phyloP scores from a whole-genome alignment of 2,797 vertebrate genomes.

The Anabas testudineus region DNA sequence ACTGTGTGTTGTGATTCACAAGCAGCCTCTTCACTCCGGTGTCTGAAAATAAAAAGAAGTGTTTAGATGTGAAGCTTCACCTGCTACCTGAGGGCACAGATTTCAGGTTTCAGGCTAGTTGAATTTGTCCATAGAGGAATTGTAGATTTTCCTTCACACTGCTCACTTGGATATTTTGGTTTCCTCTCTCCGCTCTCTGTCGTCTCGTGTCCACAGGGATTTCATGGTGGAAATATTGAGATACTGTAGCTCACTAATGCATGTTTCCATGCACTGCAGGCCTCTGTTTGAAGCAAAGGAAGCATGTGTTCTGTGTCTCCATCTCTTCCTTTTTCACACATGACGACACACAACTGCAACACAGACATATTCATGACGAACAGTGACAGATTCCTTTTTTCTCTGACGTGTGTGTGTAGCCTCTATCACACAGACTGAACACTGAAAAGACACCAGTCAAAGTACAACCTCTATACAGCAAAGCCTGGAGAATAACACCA shows the following conservation, averaged over 20 bases:
- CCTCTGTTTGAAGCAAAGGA: no score
- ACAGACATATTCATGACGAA: no score
- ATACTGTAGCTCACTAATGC: slow-evolving; percentile 19
- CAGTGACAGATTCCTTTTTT: no score
- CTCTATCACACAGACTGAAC: no score
- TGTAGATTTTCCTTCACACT: slow-evolving; percentile 44
- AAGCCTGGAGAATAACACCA: no score
- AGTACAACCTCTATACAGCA: no score
- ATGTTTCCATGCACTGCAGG: slow-evolving; percentile 14
- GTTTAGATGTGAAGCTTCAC: neutral
- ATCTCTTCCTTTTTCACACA: no score
- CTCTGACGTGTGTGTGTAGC: no score
- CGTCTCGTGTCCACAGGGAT: slow-evolving; percentile 17
- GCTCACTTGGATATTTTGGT: slow-evolving; percentile 32
- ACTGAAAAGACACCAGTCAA: no score
- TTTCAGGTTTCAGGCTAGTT: slow-evolving; percentile 13
- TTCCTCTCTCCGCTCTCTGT: slow-evolving; percentile 27
- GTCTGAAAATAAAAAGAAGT: neutral
- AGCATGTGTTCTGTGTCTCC: no score
- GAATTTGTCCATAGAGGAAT: slow-evolving; percentile 7
- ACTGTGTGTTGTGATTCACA: neutral
- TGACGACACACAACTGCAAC: no score
- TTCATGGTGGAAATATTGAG: slow-evolving; percentile 26
- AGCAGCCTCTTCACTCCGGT: slow-evolving; percentile 5
- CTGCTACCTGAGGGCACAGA: slow-evolving; percentile 18